Percentiles rank a stretch among this genome's conserved stretches.
Conservation (phyloP, 2,888 invertebrate genomes). For the Polyploca ridens region DNA sequence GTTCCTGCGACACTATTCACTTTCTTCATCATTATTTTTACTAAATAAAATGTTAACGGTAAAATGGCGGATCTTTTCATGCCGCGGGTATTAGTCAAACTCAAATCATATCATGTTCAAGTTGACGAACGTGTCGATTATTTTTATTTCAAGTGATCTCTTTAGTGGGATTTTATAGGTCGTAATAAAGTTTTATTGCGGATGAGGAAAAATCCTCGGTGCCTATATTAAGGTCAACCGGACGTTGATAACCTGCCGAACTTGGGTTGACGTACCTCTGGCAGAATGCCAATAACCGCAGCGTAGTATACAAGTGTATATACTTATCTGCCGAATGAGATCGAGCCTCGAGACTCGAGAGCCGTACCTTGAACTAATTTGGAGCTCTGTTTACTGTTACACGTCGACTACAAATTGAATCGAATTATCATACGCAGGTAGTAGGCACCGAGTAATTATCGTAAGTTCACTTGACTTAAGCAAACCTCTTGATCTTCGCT, state of each 20-base stretch:
- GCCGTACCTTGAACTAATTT: constrained; percentile 50
- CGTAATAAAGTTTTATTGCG: constrained; percentile 70
- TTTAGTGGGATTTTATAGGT: constrained; percentile 62
- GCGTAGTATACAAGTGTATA: constrained; percentile 37
- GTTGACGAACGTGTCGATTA: constrained; percentile 53
- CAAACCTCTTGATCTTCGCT: constrained; percentile 8
- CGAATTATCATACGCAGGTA: constrained; percentile 27
- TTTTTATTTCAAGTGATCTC: constrained; percentile 66
- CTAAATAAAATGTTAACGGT: too few relatives aligned
- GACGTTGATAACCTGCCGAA: constrained; percentile 75
- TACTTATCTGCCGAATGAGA: constrained; percentile 44
- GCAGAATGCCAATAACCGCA: constrained; percentile 57
- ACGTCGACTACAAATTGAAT: constrained; percentile 31
- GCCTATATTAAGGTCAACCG: constrained; percentile 68
- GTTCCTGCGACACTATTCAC: too few relatives aligned
- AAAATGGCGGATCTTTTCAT: too few relatives aligned
- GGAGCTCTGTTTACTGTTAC: constrained; percentile 30
- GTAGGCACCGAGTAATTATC: constrained; percentile 22
- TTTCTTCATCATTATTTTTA: too few relatives aligned
- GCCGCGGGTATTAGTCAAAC: background rate
- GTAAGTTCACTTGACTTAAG: constrained; percentile 3
- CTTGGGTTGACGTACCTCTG: constrained; percentile 58
- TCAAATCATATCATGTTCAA: constrained; percentile 30
- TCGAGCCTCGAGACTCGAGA: constrained; percentile 35
- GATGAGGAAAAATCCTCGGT: constrained; percentile 62